Evolutionary conservation across 1,140 invertebrate species (phyloP).

Genomic region (Temnothorax longispinosus): DNA sequence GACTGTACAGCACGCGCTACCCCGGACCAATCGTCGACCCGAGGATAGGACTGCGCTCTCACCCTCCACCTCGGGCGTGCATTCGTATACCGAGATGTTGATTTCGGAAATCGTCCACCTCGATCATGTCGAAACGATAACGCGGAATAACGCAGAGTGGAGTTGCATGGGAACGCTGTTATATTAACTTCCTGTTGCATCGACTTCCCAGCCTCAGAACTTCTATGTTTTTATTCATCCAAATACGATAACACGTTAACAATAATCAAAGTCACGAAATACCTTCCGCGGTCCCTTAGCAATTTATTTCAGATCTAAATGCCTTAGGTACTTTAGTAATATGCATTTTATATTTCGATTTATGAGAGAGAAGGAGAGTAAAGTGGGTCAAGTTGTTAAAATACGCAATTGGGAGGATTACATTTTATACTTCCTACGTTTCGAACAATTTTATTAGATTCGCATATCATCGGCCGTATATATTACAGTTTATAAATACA

Average conservation of each 20-base stretch:
- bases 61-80: neutral
- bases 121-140: constrained; percentile 26
- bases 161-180: neutral
- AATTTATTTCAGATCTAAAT: neutral
- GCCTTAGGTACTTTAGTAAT: neutral
- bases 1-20: constrained; percentile 25
- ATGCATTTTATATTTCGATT: neutral
- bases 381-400: constrained; percentile 1
- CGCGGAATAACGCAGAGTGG: neutral
- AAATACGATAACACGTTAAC: neutral
- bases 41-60: constrained; percentile 5
- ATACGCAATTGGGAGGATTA: neutral
- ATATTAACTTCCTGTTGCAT: constrained; percentile 1
- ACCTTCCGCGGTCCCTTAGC: neutral
- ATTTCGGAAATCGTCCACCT: constrained; percentile 35
- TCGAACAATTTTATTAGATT: neutral
- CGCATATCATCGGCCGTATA: neutral
- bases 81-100: constrained; percentile 25
- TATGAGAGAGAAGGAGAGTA: neutral
- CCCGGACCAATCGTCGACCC: constrained; percentile 40
- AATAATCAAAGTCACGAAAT: neutral
- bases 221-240: neutral
- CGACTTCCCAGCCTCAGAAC: neutral
- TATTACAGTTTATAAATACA: neutral
- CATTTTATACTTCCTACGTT: neutral